Percentiles rank a stretch among this genome's conserved stretches.
phyloP scores from a whole-genome alignment of 1,140 invertebrate species.

The Mamestra configurata region DNA sequence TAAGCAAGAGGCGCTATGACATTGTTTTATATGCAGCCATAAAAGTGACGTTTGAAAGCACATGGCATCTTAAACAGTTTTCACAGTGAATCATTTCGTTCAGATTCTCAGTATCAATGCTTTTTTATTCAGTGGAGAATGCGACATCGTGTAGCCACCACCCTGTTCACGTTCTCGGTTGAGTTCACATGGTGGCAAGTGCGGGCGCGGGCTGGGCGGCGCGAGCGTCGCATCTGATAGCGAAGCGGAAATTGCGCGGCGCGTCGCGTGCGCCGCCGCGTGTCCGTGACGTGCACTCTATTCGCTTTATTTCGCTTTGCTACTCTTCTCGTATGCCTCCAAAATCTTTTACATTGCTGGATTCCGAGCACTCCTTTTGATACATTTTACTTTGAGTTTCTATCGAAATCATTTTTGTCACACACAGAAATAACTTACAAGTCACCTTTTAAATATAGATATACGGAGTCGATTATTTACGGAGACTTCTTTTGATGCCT shows the following conservation, averaged over 20 bases:
- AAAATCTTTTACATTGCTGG: slow-evolving; percentile 64
- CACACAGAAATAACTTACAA: slow-evolving; percentile 3
- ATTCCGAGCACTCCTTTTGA: slow-evolving; percentile 46
- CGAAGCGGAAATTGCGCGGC: slow-evolving; percentile 83
- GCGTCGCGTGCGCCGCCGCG: slow-evolving; percentile 80
- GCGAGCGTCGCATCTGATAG: slow-evolving; percentile 76
- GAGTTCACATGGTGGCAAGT: slow-evolving; percentile 59
- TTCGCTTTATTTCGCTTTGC: slow-evolving; percentile 70
- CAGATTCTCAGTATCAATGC: slow-evolving; percentile 42
- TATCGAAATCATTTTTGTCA: slow-evolving; percentile 3
- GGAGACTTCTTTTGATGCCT: background rate
- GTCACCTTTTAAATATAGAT: background rate
- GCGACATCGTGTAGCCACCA: slow-evolving; percentile 54
- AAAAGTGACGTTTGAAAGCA: background rate
- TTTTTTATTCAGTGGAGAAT: slow-evolving; percentile 59
- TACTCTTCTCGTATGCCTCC: slow-evolving; percentile 62
- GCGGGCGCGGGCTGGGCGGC: slow-evolving; percentile 48
- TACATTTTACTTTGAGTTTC: slow-evolving; percentile 52
- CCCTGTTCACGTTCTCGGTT: slow-evolving; percentile 57
- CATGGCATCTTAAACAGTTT: background rate
- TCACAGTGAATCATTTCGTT: background rate
- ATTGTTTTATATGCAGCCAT: background rate
- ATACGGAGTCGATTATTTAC: background rate
- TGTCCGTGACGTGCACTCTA: slow-evolving; percentile 74
- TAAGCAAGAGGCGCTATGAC: background rate